Evolutionary conservation across 2,888 invertebrate species (phyloP), one percentile per base, ranked within the genome.

Genomic region (Brachypterus glaber): DNA sequence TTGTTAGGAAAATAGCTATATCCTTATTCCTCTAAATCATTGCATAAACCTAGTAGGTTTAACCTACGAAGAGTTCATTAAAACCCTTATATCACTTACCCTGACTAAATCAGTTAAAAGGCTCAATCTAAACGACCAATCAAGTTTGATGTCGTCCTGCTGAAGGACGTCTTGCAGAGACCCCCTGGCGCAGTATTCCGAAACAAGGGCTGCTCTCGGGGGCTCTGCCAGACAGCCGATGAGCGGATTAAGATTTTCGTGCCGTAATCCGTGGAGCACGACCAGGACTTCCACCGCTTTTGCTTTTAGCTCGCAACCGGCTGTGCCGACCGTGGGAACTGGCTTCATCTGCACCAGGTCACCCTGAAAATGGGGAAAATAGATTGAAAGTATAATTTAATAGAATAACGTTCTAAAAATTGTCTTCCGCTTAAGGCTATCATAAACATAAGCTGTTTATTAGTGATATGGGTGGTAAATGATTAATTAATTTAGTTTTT

Each of bases 111-210:
- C 95, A 7, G 92, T 92, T 33, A 95, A 75, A 47, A 96, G 73
- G 26, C 93, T 93, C 40, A 93, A 73, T 40, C 92, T 82, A 69
- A 95, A 95, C 37, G 90, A 88, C 92, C 93, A 93, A 69, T 96
- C 95, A 53, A 92, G 73, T 64, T 86, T 85, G 60, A 91, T 88
- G 63, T 89, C 90, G 59, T 88, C 87, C 66, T 88, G 86, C 54
- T 84, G 78, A 33, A 91, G 74, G 37, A 91, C 85, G 63, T 90
- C 89, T 67, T 88, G 84, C 47, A 90, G 68, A 30, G 91, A 91
- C 32, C 91, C 91, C 43, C 93, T 74, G 35, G 82, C 82, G 65
- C 91, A 89, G 63, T 82, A 84, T 59, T 91, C 92, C 59, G 79
- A 87, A 39, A 92, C 89, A 55, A 90, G 71, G 40, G 85, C 84